Base-by-base conservation (phyloP, 2,113 vertebrate species). In the Festucalex cinctus region DNA sequence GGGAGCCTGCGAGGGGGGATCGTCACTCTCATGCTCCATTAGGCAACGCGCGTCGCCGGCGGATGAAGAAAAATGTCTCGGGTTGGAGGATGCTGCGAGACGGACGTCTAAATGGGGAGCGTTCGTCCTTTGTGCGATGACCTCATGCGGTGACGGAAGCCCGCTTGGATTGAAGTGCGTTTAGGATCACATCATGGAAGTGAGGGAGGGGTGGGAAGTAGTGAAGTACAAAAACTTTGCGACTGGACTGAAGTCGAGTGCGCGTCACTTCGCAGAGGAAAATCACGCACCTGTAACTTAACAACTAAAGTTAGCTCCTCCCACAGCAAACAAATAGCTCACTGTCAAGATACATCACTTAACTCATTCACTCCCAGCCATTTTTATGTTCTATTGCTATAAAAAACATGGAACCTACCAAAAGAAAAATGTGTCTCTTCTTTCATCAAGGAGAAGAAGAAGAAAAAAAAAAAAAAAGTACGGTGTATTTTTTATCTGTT, bases 1-100 rank as follows among this genome's bases (percentile, higher is more conserved):
- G 43, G 3, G 54, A 7, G 7, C n/a, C n/a, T n/a, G 14, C 16
- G 9, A 6, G 13, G 3, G 74, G 86, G 77, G 83, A 77, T 72
- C 76, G 84, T 74, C 83, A 80, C 80, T 88, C 87, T 86, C 86
- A 87, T 74, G 84, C 86, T 84, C 84, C 88, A 90, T 90, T 91
- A 90, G 80, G 67, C 66, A 8, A 28, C 26, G 17, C 26, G 17
- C 54, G 62, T 85, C 80, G 80, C 84, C 69, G 62, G 78, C 70
- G 85, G 79, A 88, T 81, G 83, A 88, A 87, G 87, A 88, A 81
- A 88, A 88, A 90, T 85, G 74, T 69, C 77, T 86, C 83, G 70
- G 69, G 73, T 70, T 60, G 66, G 63, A 75, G 76, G 74, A 74
- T 65, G 68, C 63, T 63, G 74, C 65, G 32, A 53, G 66, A 69